These are phyloP conservation scores for Acinonyx jubatus DNA, from an alignment of 2,113 vertebrate genomes.

Conservation along the genomic window DNA sequence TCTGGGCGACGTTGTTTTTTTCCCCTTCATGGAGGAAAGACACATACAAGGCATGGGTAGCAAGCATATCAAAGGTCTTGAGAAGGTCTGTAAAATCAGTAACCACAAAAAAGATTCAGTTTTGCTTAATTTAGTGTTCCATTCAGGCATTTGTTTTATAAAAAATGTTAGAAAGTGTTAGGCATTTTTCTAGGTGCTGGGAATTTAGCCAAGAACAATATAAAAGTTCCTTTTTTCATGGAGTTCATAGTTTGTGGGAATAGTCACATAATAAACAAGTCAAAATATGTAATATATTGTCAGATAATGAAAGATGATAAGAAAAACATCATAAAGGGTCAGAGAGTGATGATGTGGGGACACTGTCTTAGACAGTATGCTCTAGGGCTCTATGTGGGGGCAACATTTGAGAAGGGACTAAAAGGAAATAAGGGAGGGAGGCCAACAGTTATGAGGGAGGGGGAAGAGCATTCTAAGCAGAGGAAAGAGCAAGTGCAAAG, in stretches of 20 bases:
- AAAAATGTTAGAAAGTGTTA: background rate
- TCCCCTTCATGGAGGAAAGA: background rate
- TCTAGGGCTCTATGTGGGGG: background rate
- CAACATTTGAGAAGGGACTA: background rate
- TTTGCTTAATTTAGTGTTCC: background rate
- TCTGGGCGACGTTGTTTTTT: background rate
- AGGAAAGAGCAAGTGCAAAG: background rate
- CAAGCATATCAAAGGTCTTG: background rate
- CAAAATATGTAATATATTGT: background rate
- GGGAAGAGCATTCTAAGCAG: background rate
- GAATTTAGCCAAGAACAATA: background rate
- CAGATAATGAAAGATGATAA: background rate
- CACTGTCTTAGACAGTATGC: background rate
- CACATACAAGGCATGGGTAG: accelerated
- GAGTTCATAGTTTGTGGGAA: background rate
- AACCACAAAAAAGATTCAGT: background rate
- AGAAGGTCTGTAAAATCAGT: background rate
- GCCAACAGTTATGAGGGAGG: background rate
- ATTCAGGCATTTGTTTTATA: background rate
- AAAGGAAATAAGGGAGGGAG: background rate
- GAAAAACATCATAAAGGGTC: background rate
- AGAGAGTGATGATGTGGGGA: background rate
- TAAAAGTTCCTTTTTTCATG: background rate
- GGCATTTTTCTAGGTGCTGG: background rate
- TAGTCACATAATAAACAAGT: background rate